A percentile compares a stretch with the other conserved stretches of the same genome.
These are phyloP conservation scores for Actinemys pallida DNA, from an alignment of 2,113 vertebrate species.

Conservation along the genomic window DNA sequence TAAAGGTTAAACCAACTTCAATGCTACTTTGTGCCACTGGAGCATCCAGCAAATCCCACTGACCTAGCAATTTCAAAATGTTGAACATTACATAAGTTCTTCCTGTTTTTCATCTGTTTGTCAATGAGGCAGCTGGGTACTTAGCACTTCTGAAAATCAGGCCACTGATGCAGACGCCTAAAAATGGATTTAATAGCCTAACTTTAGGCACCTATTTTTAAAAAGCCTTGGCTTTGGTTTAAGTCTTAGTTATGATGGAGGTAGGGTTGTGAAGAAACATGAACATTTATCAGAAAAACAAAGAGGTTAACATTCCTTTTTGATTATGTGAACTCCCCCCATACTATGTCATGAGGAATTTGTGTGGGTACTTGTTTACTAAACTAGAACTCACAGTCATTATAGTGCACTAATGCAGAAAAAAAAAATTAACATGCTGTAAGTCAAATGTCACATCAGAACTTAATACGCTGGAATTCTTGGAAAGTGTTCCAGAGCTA, in stretches of 20 bases:
- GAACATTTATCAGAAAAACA: background rate
- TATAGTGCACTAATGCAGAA: slow-evolving; percentile 9
- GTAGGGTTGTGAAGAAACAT: slow-evolving; percentile 14
- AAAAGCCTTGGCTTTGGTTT: background rate
- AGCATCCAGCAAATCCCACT: background rate
- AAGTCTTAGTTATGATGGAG: background rate
- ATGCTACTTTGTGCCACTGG: slow-evolving; percentile 16
- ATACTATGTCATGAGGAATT: slow-evolving; percentile 62
- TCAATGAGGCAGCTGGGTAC: background rate
- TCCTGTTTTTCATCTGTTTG: background rate
- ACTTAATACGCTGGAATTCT: slow-evolving; percentile 65
- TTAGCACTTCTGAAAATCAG: background rate
- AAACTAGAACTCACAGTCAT: slow-evolving; percentile 46
- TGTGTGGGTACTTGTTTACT: slow-evolving; percentile 78
- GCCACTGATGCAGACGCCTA: background rate
- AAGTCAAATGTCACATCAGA: slow-evolving; percentile 70
- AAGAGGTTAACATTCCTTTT: slow-evolving; percentile 68
- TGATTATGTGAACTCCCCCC: slow-evolving; percentile 70
- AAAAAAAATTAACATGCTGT: slow-evolving; percentile 52
- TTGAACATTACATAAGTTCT: background rate
- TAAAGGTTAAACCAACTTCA: background rate
- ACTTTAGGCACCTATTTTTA: background rate
- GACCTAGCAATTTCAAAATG: background rate
- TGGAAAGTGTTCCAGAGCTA: slow-evolving; percentile 58
- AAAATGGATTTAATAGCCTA: background rate